These are phyloP conservation scores for Malurus melanocephalus DNA, from an alignment of 2,113 vertebrate species.

Conservation along the genomic window DNA sequence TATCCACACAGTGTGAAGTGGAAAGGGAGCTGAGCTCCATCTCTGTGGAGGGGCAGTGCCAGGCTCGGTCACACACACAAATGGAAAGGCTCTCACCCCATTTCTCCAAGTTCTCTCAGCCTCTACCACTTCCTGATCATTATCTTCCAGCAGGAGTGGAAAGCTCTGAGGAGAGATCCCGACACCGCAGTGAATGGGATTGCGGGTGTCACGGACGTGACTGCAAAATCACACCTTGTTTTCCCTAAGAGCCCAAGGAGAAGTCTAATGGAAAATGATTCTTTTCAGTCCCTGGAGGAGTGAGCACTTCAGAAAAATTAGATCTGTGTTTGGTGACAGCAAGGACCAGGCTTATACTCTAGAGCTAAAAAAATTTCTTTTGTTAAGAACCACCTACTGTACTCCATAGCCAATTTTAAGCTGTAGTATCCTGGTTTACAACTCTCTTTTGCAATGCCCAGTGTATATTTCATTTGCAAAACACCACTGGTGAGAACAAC, in stretches of 20 bases:
- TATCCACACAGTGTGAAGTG: accelerated
- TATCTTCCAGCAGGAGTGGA: background rate
- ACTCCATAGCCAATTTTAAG: background rate
- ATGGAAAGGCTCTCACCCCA: background rate
- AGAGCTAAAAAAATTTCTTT: background rate
- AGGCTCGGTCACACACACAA: accelerated
- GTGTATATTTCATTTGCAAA: background rate
- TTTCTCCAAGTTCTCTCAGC: background rate
- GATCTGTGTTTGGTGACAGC: background rate
- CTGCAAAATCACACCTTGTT: background rate
- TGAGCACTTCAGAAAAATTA: background rate
- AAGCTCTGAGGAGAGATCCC: background rate
- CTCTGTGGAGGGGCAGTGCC: background rate
- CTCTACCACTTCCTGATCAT: background rate
- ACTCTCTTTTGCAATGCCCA: background rate
- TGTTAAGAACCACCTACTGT: background rate
- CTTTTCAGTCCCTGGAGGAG: background rate
- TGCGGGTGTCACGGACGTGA: accelerated
- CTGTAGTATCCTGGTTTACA: background rate
- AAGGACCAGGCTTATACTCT: background rate
- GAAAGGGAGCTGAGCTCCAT: background rate
- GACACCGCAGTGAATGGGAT: too few relatives aligned
- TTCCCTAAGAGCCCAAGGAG: background rate
- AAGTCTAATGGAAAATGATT: accelerated
- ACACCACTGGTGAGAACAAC: background rate